phyloP scores from a whole-genome alignment of 2,797 vertebrate genomes.

The Adelosebastes latens region DNA sequence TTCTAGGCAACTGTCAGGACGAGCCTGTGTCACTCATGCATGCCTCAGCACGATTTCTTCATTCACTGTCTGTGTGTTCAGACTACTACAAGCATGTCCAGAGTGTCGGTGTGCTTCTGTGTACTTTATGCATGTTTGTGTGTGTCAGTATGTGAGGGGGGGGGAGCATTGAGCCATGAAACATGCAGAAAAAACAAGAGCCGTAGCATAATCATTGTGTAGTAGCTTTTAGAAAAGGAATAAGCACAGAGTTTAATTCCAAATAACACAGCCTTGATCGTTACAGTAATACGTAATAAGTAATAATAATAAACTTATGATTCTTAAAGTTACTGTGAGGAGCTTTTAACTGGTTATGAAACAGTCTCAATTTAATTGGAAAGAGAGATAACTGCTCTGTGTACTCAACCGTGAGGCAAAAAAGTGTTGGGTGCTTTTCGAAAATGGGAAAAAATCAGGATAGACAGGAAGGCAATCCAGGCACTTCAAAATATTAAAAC shows the following conservation, averaged over 20 bases:
- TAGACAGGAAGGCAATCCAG: too few species aligned
- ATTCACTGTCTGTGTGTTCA: slow-evolving; percentile 18
- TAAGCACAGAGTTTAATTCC: neutral
- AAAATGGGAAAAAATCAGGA: too few species aligned
- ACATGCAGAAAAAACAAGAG: neutral
- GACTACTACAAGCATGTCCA: neutral
- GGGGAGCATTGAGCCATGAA: neutral
- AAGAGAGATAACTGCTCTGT: too few species aligned
- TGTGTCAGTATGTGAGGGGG: neutral
- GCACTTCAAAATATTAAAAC: too few species aligned
- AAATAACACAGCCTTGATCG: neutral
- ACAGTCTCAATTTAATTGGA: neutral
- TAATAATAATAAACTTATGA: neutral
- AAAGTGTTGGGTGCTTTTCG: too few species aligned
- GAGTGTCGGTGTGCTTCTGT: neutral
- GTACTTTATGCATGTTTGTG: neutral
- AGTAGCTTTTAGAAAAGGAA: neutral
- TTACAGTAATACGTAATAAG: neutral
- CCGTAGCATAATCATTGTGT: neutral
- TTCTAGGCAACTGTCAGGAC: slow-evolving; percentile 73
- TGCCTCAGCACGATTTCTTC: slow-evolving; percentile 48
- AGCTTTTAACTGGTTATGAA: neutral
- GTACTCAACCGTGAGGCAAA: too few species aligned
- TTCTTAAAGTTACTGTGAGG: neutral
- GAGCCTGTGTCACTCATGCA: slow-evolving; percentile 68